Percentiles rank a stretch among this genome's conserved stretches.
Conservation (phyloP, 2,888 invertebrate species). For the Orthosia gothica region DNA sequence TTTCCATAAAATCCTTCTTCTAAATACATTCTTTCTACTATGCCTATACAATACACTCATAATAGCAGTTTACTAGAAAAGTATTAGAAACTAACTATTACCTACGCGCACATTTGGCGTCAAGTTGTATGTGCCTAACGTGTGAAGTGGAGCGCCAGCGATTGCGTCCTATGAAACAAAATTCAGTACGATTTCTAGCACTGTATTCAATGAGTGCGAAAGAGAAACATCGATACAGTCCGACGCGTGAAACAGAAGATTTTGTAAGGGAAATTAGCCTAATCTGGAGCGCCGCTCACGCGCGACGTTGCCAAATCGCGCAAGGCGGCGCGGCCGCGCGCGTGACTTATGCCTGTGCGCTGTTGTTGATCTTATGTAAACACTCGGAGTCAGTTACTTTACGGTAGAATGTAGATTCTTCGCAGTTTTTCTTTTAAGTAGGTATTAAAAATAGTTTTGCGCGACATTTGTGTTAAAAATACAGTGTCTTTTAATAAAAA, state of each 20-base stretch:
- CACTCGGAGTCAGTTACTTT: too few relatives aligned
- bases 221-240: too few relatives aligned
- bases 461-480: neutral
- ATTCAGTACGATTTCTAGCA: too few relatives aligned
- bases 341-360: neutral
- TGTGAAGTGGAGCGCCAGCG: neutral
- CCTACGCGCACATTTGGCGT: neutral
- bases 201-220: too few relatives aligned
- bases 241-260: too few relatives aligned
- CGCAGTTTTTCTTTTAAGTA: neutral
- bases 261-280: too few relatives aligned
- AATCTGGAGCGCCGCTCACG: too few relatives aligned
- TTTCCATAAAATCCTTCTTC: neutral
- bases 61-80: neutral
- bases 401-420: too few relatives aligned
- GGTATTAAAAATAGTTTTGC: neutral
- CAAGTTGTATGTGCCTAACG: neutral
- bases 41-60: neutral
- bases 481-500: neutral
- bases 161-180: conserved; percentile 2
- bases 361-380: too few relatives aligned
- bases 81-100: neutral
- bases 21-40: too few relatives aligned
- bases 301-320: too few relatives aligned
- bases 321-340: neutral